Conservation (phyloP, 2,888 invertebrate species). For the Drosophila subquinaria region DNA sequence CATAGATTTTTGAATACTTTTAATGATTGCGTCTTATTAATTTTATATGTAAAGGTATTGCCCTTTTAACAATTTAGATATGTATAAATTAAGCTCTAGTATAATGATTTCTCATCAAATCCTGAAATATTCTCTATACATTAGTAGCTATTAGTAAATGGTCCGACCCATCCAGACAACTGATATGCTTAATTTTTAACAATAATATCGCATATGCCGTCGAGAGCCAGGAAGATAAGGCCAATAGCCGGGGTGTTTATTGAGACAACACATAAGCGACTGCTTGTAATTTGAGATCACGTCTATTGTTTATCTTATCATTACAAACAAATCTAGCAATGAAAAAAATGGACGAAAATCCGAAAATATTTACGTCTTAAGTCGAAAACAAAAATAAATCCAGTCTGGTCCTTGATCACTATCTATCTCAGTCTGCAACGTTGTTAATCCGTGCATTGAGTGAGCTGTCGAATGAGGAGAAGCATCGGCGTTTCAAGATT, state of each 20-base stretch:
- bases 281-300: conserved; percentile 55
- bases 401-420: conserved; percentile 34
- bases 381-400: conserved; percentile 46
- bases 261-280: conserved; percentile 49
- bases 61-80: neutral
- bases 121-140: no score
- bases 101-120: neutral
- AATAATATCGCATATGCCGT: conserved; percentile 28
- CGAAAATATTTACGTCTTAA: conserved; percentile 49
- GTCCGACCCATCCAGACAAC: neutral
- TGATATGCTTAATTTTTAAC: neutral
- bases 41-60: neutral
- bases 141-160: neutral
- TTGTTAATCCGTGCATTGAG: conserved; percentile 40
- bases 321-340: conserved; percentile 46
- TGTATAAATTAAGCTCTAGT: no score
- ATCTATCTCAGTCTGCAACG: conserved; percentile 34
- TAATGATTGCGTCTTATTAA: no score
- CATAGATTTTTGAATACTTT: no score
- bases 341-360: conserved; percentile 25
- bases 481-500: conserved; percentile 52
- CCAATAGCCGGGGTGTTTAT: conserved; percentile 50
- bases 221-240: conserved; percentile 19
- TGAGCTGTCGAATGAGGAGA: conserved; percentile 8
- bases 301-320: conserved; percentile 65